These are phyloP conservation scores for Agapostemon virescens DNA, from an alignment of 2,888 invertebrate genomes.

Conservation along the genomic window DNA sequence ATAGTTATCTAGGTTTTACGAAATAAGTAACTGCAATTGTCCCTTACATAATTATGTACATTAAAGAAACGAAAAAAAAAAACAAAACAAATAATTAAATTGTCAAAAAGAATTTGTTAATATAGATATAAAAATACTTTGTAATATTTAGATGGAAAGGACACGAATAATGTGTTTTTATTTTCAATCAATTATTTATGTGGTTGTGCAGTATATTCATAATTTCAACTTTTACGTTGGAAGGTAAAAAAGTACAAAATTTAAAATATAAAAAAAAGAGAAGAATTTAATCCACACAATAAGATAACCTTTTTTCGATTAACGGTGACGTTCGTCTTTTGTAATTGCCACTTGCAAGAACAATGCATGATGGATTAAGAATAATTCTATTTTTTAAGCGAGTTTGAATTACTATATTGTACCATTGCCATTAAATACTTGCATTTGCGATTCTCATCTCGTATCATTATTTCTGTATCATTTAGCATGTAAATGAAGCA, in stretches of 20 bases:
- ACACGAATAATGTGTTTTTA: conserved; percentile 37
- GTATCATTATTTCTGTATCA: conserved; percentile 74
- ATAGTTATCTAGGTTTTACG: conserved; percentile 53
- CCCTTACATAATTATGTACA: conserved; percentile 44
- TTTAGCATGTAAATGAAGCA: conserved; percentile 73
- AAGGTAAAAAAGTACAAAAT: conserved; percentile 60
- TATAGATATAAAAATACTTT: conserved; percentile 33
- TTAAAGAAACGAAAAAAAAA: conserved; percentile 25
- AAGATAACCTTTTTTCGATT: conserved; percentile 35
- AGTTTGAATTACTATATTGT: conserved; percentile 61
- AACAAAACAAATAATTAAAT: conserved; percentile 28
- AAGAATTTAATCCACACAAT: conserved; percentile 44
- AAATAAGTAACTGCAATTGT: conserved; percentile 51
- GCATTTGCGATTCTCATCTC: conserved; percentile 72
- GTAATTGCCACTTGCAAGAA: conserved; percentile 24
- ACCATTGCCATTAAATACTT: conserved; percentile 66
- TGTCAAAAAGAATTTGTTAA: conserved; percentile 36
- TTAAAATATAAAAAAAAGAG: conserved; percentile 54
- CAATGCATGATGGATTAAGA: conserved; percentile 33
- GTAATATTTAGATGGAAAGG: conserved; percentile 30
- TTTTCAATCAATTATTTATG: conserved; percentile 23
- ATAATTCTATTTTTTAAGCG: conserved; percentile 55
- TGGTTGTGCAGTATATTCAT: conserved; percentile 31
- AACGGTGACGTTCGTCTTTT: conserved; percentile 30
- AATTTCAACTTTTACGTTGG: conserved; percentile 47